Base-by-base conservation (phyloP, 2,113 vertebrate genomes). In the Prionailurus bengalensis region DNA sequence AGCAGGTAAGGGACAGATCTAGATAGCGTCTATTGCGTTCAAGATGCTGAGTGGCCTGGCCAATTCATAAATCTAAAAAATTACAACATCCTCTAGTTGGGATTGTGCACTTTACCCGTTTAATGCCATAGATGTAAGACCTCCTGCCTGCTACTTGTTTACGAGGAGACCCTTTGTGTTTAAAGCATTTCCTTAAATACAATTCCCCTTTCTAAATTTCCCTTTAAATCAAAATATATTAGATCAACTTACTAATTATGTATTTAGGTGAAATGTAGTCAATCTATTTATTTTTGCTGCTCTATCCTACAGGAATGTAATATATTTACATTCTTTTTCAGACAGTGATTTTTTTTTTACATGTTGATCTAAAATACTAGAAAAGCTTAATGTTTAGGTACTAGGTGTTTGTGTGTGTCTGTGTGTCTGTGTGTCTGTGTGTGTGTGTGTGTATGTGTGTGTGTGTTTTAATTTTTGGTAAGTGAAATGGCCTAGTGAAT, bases 1-100 rank as follows among this genome's bases (percentile, higher is more conserved):
- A 99, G 99, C 99, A 99, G 98, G 99, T 96, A 98, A 98, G 97
- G 97, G 97, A 98, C 98, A 98, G 97, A 99, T 97, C 97, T 96
- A 98, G 98, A 97, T 98, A 97, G 97, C 92, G 81, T 63, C 98
- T 97, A 95, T 98, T 97, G 95, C 98, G 92, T 48, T 70, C 97
- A 98, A 97, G 98, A 98, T 98, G 98, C 97, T 98, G 96, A 97
- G 97, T 98, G 98, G 97, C 96, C 98, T 97, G 92, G 97, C 95
- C 95, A 98, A 98, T 98, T 98, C 98, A 98, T 98, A 98, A 98
- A 98, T 98, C 96, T 71, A 71, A 98, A 98, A 99, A 98, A 97
- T 98, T 97, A 98, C 98, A 98, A 94, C 93, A 95, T 97, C 97
- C 95, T 98, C 93, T 97, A 78, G 97, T 97, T 95, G 93, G 94